A percentile compares a stretch with the other conserved stretches of the same genome.
Conservation (phyloP, 30 jellyfish, hydroid and myxozoan genomes). For the Chrysaora quinquecirrha region DNA sequence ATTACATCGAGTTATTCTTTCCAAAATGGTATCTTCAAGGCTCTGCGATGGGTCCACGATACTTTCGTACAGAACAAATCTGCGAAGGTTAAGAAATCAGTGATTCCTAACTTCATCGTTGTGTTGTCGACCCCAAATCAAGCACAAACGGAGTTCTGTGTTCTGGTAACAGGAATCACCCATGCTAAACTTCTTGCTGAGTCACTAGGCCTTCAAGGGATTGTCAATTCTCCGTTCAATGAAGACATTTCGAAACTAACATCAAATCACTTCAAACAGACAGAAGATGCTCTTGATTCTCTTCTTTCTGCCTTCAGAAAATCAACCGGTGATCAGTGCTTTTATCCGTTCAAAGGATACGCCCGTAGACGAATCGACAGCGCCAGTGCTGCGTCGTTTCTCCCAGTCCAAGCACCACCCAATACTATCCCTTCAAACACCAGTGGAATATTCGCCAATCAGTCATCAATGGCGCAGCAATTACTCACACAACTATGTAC, state of each 20-base stretch:
- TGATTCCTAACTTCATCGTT: conserved; percentile 78
- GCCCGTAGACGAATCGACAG: conserved; percentile 51
- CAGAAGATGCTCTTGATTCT: conserved; percentile 59
- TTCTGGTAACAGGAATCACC: conserved; percentile 83
- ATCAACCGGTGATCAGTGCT: conserved; percentile 43
- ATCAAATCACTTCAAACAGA: conserved; percentile 70
- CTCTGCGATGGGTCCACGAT: conserved; percentile 89
- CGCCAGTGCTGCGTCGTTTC: conserved; percentile 45
- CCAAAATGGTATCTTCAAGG: conserved; percentile 85
- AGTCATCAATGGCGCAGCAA: conserved; percentile 90
- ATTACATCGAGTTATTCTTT: conserved; percentile 76
- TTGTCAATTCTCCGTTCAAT: conserved; percentile 66
- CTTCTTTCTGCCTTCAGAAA: conserved; percentile 46
- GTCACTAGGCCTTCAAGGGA: conserved; percentile 71
- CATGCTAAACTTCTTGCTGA: conserved; percentile 89
- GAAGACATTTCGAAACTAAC: conserved; percentile 50
- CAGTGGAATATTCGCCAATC: conserved; percentile 74
- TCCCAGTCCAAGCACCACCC: conserved; percentile 58
- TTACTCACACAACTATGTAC: conserved; percentile 77
- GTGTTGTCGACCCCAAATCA: conserved; percentile 75
- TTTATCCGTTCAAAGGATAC: conserved; percentile 69
- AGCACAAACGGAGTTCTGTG: conserved; percentile 86
- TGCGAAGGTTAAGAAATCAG: conserved; percentile 59
- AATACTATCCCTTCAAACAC: conserved; percentile 35
- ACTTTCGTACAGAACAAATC: conserved; percentile 70